Evolutionary conservation across 2,888 invertebrate genomes (phyloP), one percentile per base, ranked within the genome.

Genomic region (Portevinia maculata): DNA sequence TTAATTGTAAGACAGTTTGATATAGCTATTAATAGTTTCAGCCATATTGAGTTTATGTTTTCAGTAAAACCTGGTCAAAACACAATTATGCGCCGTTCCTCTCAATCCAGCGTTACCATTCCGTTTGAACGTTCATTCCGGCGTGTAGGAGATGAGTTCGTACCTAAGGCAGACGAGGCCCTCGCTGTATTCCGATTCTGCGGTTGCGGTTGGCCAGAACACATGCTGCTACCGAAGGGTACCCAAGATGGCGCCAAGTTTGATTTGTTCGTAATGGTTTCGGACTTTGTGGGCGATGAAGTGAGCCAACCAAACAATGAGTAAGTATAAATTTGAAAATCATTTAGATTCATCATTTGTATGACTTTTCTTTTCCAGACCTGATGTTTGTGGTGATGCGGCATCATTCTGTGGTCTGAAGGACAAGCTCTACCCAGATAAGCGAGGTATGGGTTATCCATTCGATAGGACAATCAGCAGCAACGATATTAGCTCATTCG

Each of bases 141-240:
- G 3, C 93, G 93, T 86, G 39, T 85, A 0, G 81, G 74, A 32
- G 32, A 24, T 0, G 8, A 79, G 6, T 24, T 57, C n/a, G 17
- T 60, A 5, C 85, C 85, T 9, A 39, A 1, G 1, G 65, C 39
- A 7, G 15, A 11, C 1, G 67, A 73, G 7, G 59, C 24, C 1
- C 48, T 84, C 13, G 81, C 75, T 17, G 13, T 41, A 1, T 85
- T 71, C 78, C 69, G 78, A 91, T 96, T 95, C 93, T 97, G 97
- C 91, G 96, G 96, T 79, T 97, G 97, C 87, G 96, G 96, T 60
- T 96, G 96, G 96, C 96, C 96, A 0, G 94, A 96, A 78, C 96
- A 96, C 89, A 93, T 96, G 93, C 92, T 96, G 3, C 85, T 96
- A 32, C 95, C 96, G 0, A 95, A 93, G 89, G 96, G 96, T 3